phyloP scores from a whole-genome alignment of 2,888 invertebrate genomes.

The Pediacus dermestoides region DNA sequence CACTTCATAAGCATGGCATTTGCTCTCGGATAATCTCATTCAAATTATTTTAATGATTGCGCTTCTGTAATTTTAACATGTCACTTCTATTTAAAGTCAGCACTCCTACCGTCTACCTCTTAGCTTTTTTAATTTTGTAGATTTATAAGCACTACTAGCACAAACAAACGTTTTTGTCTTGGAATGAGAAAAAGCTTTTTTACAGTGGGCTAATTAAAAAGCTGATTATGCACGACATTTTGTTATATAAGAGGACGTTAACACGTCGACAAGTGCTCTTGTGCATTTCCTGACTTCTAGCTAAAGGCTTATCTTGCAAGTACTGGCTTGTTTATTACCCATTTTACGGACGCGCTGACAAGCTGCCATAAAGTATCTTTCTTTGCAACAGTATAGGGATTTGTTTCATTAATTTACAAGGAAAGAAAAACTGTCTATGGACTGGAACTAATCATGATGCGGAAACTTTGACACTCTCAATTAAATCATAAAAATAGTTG shows the following conservation, averaged over 20 bases:
- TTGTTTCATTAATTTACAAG: too few species aligned
- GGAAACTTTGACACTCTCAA: too few species aligned
- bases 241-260: background rate
- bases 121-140: conserved; percentile 5
- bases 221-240: conserved; percentile 1
- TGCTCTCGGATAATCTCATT: conserved; percentile 22
- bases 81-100: conserved; percentile 6
- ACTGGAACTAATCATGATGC: too few species aligned
- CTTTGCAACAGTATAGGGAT: too few species aligned
- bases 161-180: conserved; percentile 4
- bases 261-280: background rate
- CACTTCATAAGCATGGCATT: conserved; percentile 33
- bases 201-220: background rate
- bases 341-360: too few species aligned
- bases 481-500: too few species aligned
- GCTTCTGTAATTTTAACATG: conserved; percentile 7
- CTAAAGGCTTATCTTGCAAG: too few species aligned
- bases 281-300: too few species aligned
- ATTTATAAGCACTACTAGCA: conserved; percentile 5
- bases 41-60: conserved; percentile 10
- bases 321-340: too few species aligned
- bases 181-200: conserved; percentile 1
- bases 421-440: too few species aligned
- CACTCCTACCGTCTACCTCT: background rate
- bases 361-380: too few species aligned